phyloP scores from a whole-genome alignment of 2,797 vertebrate genomes.

The Hozukius guyotensis region DNA sequence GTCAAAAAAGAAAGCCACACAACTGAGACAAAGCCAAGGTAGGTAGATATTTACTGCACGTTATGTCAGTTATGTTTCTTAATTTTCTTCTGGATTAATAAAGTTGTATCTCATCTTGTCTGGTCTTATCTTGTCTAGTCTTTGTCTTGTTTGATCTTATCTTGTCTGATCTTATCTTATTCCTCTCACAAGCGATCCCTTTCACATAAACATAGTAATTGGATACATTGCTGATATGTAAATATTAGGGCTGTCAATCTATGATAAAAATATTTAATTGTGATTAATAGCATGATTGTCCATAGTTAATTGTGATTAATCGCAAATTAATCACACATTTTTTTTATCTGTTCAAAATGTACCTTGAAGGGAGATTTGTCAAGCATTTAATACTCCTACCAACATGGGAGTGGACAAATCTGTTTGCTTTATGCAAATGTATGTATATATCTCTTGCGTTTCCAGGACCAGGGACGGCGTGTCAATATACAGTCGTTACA shows the following conservation, averaged over 20 bases:
- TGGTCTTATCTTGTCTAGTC: background rate
- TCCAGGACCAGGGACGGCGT: too few relatives aligned
- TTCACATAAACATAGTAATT: background rate
- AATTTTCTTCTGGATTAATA: background rate
- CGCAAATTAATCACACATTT: too few relatives aligned
- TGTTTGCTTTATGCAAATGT: too few relatives aligned
- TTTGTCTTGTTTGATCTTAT: background rate
- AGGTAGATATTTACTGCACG: background rate
- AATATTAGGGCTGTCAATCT: too few relatives aligned
- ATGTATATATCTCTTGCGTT: too few relatives aligned
- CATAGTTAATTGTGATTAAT: too few relatives aligned
- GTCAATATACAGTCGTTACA: too few relatives aligned
- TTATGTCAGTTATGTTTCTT: background rate
- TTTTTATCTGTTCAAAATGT: too few relatives aligned
- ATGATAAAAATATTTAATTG: too few relatives aligned
- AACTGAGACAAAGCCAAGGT: background rate
- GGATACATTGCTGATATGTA: background rate
- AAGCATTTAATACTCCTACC: accelerated
- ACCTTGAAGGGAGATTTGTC: too few relatives aligned
- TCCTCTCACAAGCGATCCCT: background rate
- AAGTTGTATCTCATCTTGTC: background rate
- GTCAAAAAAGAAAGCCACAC: background rate
- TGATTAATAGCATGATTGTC: too few relatives aligned
- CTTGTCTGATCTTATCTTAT: background rate
- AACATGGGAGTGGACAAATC: too few relatives aligned